Percentiles rank a stretch among this genome's conserved stretches.
These are phyloP conservation scores for Emys orbicularis DNA, from an alignment of 2,797 vertebrate genomes.

Conservation along the genomic window DNA sequence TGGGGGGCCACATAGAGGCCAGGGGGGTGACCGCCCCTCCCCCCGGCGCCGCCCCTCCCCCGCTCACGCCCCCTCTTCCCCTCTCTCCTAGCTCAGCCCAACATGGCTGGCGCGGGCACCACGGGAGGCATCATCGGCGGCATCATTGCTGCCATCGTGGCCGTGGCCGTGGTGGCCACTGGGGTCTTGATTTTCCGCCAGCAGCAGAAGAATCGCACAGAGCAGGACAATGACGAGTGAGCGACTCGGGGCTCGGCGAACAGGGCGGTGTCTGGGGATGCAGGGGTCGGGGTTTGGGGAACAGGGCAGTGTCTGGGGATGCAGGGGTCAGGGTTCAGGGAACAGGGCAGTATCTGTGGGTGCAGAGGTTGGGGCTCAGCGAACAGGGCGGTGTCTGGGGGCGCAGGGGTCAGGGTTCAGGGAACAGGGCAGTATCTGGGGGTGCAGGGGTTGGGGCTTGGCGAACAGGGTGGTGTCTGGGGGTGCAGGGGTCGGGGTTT, in stretches of 20 bases:
- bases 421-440: accelerated
- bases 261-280: not conserved
- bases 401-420: no score
- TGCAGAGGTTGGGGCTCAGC: no score
- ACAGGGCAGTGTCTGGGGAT: no score
- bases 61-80: not conserved
- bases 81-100: slow-evolving; percentile 29
- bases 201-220: slow-evolving; percentile 74
- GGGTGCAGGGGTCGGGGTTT: no score
- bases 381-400: accelerated
- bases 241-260: not conserved
- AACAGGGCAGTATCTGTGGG: no score
- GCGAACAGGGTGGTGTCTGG: no score
- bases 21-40: not conserved
- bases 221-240: slow-evolving; percentile 74
- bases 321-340: no score
- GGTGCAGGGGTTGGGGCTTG: accelerated
- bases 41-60: no score
- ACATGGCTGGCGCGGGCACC: slow-evolving; percentile 65
- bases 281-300: no score
- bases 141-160: slow-evolving; percentile 76
- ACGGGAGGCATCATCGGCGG: slow-evolving; percentile 79
- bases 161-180: slow-evolving; percentile 61
- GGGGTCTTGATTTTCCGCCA: slow-evolving; percentile 77
- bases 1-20: not conserved